phyloP scores from a whole-genome alignment of 1,140 invertebrate genomes.

The Macrocentrus cingulum region DNA sequence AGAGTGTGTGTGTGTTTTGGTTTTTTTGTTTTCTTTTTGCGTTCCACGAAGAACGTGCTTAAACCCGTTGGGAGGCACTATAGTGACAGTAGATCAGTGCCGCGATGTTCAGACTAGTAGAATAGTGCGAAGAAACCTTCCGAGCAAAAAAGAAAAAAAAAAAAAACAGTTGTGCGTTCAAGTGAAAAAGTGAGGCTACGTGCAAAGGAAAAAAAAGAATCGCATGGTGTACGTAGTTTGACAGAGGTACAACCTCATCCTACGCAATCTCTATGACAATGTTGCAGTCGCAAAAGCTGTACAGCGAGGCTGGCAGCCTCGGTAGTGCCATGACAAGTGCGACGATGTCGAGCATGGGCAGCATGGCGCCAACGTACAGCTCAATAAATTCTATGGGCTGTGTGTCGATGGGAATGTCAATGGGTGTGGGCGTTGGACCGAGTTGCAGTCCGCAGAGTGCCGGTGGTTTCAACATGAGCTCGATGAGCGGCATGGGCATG shows the following conservation, averaged over 20 bases:
- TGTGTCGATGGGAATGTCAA: slow-evolving; percentile 67
- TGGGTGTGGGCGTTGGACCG: slow-evolving; percentile 66
- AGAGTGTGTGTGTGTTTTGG: too few species aligned
- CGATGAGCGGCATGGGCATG: slow-evolving; percentile 75
- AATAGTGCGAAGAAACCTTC: too few species aligned
- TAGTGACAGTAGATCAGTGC: too few species aligned
- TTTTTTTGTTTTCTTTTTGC: too few species aligned
- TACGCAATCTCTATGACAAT: slow-evolving; percentile 53
- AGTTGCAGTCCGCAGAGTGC: slow-evolving; percentile 68
- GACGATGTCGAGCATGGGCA: slow-evolving; percentile 62
- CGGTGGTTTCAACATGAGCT: slow-evolving; percentile 69
- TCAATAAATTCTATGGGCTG: slow-evolving; percentile 79
- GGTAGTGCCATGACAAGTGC: slow-evolving; percentile 55
- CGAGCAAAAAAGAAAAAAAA: too few species aligned
- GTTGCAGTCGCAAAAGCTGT: slow-evolving; percentile 62
- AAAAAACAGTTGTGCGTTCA: too few species aligned
- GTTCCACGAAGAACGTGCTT: too few species aligned
- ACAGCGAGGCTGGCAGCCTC: slow-evolving; percentile 56
- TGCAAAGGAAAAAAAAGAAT: too few species aligned
- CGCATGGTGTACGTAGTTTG: slow-evolving; percentile 42
- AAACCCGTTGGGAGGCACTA: too few species aligned
- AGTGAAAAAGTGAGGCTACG: too few species aligned
- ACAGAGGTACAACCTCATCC: slow-evolving; percentile 25
- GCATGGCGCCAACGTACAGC: slow-evolving; percentile 71
- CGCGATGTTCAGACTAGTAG: too few species aligned